Evolutionary conservation across 2,888 invertebrate genomes (phyloP).

Genomic region (Patella caerulea): DNA sequence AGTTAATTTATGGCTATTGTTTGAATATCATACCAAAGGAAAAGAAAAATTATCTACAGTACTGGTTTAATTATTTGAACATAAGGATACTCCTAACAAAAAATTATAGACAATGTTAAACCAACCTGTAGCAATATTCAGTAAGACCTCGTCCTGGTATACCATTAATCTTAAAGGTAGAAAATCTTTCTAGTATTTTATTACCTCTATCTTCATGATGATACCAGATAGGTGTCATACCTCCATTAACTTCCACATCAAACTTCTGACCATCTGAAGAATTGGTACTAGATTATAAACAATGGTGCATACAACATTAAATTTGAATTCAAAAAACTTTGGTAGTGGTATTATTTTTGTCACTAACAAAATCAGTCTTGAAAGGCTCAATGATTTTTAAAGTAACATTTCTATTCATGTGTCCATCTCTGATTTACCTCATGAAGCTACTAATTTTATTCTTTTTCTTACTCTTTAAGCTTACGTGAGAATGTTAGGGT

Average conservation of each 20-base stretch:
- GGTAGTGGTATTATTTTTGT: no score
- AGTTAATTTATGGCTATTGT: no score
- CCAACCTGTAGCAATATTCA: slow-evolving; percentile 65
- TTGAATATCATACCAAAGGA: not conserved
- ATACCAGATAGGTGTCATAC: slow-evolving; percentile 56
- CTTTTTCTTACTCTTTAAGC: no score
- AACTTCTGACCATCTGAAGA: slow-evolving; percentile 49
- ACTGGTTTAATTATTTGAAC: not conserved
- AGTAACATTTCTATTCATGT: no score
- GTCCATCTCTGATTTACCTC: no score
- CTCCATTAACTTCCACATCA: slow-evolving; percentile 45
- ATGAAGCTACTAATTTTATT: no score
- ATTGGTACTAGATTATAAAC: not conserved
- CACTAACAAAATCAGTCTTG: no score
- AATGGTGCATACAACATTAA: not conserved
- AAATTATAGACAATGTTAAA: not conserved
- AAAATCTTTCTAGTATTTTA: slow-evolving; percentile 59
- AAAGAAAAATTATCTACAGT: not conserved
- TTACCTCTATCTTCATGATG: slow-evolving; percentile 58
- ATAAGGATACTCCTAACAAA: not conserved
- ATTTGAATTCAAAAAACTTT: no score
- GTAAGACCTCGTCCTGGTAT: slow-evolving; percentile 56
- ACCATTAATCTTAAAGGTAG: slow-evolving; percentile 58
- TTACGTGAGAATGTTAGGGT: no score
- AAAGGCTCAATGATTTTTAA: no score